A percentile compares a stretch with the other conserved stretches of the same genome.
Conservation (phyloP, 2,113 vertebrate genomes). For the Lepisosteus osseus region DNA sequence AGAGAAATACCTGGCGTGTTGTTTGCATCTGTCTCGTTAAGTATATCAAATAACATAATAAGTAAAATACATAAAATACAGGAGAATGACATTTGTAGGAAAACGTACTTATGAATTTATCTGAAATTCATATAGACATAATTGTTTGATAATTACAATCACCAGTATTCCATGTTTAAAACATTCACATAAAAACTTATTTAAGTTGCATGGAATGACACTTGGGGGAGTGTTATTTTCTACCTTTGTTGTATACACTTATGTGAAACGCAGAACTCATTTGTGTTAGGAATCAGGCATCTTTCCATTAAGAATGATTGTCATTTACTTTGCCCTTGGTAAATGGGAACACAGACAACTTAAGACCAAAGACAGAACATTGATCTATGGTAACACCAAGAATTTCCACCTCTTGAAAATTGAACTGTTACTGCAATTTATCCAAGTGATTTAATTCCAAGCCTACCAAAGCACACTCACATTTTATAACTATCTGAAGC, state of each 20-base stretch:
- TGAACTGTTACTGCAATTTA: constrained; percentile 8
- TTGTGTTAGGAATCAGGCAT: not conserved
- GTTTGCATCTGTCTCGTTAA: no score
- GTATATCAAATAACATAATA: no score
- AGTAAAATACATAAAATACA: no score
- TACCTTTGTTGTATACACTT: not conserved
- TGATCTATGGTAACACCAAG: not conserved
- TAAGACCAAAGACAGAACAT: not conserved
- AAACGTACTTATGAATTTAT: no score
- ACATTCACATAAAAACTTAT: no score
- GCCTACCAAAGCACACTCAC: constrained; percentile 1
- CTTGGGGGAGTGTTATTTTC: no score
- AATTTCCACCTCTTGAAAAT: constrained; percentile 6
- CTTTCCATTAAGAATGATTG: not conserved
- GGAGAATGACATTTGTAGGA: no score
- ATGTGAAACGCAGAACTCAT: not conserved
- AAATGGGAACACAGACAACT: not conserved
- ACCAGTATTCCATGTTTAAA: no score
- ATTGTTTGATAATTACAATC: no score
- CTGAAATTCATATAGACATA: no score
- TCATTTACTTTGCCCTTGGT: not conserved
- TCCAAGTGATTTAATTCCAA: constrained; percentile 10
- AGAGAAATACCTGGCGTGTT: no score
- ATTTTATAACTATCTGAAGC: constrained; percentile 5
- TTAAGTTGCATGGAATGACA: no score